Evolutionary conservation across 1,140 invertebrate species (phyloP).

Genomic region (Euschistus heros): DNA sequence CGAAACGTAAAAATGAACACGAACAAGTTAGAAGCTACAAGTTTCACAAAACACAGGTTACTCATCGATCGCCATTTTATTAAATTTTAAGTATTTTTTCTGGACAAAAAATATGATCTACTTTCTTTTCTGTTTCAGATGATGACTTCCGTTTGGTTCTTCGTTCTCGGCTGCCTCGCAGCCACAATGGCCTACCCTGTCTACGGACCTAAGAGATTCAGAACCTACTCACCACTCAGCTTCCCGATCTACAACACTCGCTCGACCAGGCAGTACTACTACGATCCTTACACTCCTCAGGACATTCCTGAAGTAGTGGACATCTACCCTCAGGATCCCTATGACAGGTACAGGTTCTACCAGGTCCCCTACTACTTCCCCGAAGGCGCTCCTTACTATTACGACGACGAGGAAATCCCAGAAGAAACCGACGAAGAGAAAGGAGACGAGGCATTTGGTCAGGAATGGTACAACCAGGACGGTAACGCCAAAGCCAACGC

Average conservation of each 20-base stretch:
- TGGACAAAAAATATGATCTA: no score
- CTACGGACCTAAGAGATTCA: conserved; percentile 9
- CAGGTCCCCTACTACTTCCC: conserved; percentile 39
- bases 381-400: conserved; percentile 33
- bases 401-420: conserved; percentile 34
- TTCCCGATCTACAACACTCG: conserved; percentile 30
- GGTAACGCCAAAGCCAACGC: conserved; percentile 42
- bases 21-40: no score
- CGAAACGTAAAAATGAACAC: no score
- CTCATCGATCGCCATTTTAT: no score
- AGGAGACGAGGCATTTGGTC: conserved; percentile 46
- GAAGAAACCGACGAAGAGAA: conserved; percentile 36
- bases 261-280: conserved; percentile 34
- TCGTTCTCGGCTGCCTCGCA: background rate
- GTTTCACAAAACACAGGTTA: no score
- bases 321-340: conserved; percentile 37
- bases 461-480: conserved; percentile 46
- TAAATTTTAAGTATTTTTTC: no score
- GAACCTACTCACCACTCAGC: background rate
- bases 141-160: background rate
- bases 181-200: background rate
- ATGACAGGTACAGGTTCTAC: conserved; percentile 37
- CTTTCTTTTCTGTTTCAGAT: background rate
- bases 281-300: conserved; percentile 35
- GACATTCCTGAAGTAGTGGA: conserved; percentile 40